Evolutionary conservation across 2,888 invertebrate genomes (phyloP), one percentile per base, ranked within the genome.

Genomic region (Pseudeuparius sepicola): DNA sequence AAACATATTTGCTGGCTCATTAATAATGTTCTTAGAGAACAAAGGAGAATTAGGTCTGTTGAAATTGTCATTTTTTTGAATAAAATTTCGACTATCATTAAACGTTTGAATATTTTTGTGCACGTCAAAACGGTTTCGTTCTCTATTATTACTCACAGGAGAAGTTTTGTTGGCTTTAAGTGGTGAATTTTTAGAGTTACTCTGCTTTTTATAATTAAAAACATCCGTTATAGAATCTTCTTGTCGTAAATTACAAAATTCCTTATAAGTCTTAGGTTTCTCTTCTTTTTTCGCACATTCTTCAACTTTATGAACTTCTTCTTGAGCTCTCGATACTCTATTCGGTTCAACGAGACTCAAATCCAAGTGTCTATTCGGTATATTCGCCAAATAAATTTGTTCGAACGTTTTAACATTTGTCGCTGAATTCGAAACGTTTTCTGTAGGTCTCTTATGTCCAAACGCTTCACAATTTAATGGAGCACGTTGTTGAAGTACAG

Each of bases 301-400:
- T 24, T 35, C 38, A 28, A 36, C 32, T 27, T 16, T 30, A 11
- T 26, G 9, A 14, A 23, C 10, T 16, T 32, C 15, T 13, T 15
- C n/a, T 10, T 10, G 11, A 24, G 18, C 33, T 24, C 17, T 32
- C 18, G 32, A 26, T 24, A 32, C 35, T 38, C 40, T 45, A 11
- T 45, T 43, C n/a, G 49, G 24, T 37, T 61, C 60, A 33, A 61
- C 51, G 16, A 61, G 39, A 45, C 61, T 62, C 34, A 62, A 51
- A 49, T 63, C 63, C 33, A 63, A 45, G 24, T 57, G 50, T 34
- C 58, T 47, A 43, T 55, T 60, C 14, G 63, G 62, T 17, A 62
- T 50, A 42, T 61, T 61, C 7, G 58, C 57, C 56, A 60, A 53
- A 42, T 62, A 61, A 31, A 61, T 54, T 47, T 61, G 51, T 37